A percentile compares a stretch with the other conserved stretches of the same genome.
phyloP scores from a whole-genome alignment of 2,797 vertebrate genomes.

The Thalassophryne amazonica region DNA sequence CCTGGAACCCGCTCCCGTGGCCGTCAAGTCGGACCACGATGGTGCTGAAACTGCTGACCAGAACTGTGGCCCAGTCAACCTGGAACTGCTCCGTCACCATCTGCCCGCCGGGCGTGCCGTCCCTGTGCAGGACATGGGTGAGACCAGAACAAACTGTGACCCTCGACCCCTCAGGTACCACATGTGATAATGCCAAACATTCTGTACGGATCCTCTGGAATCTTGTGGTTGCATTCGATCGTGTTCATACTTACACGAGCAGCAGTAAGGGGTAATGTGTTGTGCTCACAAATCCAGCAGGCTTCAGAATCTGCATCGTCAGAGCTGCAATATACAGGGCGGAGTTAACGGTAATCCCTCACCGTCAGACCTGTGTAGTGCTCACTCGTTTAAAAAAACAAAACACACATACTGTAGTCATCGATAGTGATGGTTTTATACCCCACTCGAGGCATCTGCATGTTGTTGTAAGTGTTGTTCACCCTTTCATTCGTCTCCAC shows the following conservation, averaged over 20 bases:
- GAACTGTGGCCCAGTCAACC: conserved; percentile 89
- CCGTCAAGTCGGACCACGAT: conserved; percentile 91
- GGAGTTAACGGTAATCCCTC: not conserved
- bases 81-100: conserved; percentile 89
- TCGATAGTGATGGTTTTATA: conserved; percentile 84
- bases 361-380: no score
- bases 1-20: conserved; percentile 93
- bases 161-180: not conserved
- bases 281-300: conserved; percentile 84
- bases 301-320: conserved; percentile 91
- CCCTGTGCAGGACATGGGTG: conserved; percentile 72
- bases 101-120: conserved; percentile 91
- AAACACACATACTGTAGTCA: conserved; percentile 90
- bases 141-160: no score
- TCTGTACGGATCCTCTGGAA: not conserved
- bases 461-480: conserved; percentile 76
- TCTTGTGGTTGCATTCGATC: not conserved
- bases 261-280: conserved; percentile 91
- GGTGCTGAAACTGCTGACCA: conserved; percentile 90
- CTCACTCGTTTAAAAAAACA: no score
- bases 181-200: not conserved
- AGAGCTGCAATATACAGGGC: conserved; percentile 72
- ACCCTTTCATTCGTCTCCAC: conserved; percentile 87
- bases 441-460: conserved; percentile 92
- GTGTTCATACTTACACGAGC: conserved; percentile 86